A percentile compares a stretch with the other conserved stretches of the same genome.
These are phyloP conservation scores for Brotula barbata DNA, from an alignment of 2,797 vertebrate species.

Conservation along the genomic window DNA sequence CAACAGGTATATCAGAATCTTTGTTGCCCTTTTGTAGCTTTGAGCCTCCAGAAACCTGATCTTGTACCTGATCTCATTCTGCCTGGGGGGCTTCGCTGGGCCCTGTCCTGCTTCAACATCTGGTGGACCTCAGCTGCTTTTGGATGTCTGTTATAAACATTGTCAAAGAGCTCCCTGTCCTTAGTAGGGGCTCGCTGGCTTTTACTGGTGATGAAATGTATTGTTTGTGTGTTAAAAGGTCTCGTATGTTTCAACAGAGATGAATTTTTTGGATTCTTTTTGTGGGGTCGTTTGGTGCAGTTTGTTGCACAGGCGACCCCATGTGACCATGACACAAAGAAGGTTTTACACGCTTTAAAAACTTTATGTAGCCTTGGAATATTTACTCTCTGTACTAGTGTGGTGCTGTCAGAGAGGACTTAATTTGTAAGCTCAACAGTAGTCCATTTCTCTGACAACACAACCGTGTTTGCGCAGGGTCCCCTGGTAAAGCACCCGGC, in stretches of 20 bases:
- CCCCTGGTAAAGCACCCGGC: conserved; percentile 61
- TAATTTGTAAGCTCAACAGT: conserved; percentile 25
- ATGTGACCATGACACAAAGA: not conserved
- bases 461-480: conserved; percentile 52
- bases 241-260: conserved; percentile 45
- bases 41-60: conserved; percentile 79
- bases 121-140: conserved; percentile 75
- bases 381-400: too few relatives aligned
- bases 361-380: too few relatives aligned
- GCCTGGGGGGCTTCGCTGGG: conserved; percentile 67
- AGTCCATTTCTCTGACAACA: conserved; percentile 53
- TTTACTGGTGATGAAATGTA: conserved; percentile 52
- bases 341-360: too few relatives aligned
- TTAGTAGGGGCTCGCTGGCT: conserved; percentile 42
- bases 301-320: conserved; percentile 6
- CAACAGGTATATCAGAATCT: conserved; percentile 80
- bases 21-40: conserved; percentile 76
- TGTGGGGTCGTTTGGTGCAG: not conserved
- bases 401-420: too few relatives aligned
- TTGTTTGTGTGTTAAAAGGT: conserved; percentile 60
- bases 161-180: conserved; percentile 62
- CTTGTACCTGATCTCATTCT: conserved; percentile 81
- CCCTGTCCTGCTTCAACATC: conserved; percentile 73
- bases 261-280: conserved; percentile 11
- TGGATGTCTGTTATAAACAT: conserved; percentile 71